Evolutionary conservation across 2,888 invertebrate species (phyloP).

Genomic region (Lumbricus terrestris): DNA sequence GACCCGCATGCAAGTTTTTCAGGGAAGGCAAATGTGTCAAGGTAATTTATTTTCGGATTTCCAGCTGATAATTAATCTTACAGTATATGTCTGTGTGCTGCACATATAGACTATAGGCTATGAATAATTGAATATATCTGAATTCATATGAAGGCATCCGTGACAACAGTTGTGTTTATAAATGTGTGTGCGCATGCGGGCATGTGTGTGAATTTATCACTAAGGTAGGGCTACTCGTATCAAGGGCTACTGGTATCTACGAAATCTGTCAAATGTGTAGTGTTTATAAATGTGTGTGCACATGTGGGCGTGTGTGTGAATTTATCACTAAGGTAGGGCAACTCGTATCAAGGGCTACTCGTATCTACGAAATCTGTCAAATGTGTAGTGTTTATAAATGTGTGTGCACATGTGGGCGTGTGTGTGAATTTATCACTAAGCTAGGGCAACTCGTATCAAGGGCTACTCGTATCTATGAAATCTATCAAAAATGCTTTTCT

Average conservation of each 20-base stretch:
- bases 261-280: too few relatives aligned
- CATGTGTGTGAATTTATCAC: background rate
- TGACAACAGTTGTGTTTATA: background rate
- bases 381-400: background rate
- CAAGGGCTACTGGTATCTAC: too few relatives aligned
- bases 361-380: too few relatives aligned
- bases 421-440: too few relatives aligned
- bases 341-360: too few relatives aligned
- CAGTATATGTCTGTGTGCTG: background rate
- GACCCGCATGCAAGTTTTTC: constrained; percentile 70
- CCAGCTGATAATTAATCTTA: background rate
- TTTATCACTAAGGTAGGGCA: too few relatives aligned
- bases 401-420: too few relatives aligned
- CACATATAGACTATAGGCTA: background rate
- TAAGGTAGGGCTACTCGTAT: too few relatives aligned
- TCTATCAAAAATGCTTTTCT: background rate
- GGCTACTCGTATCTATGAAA: background rate
- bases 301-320: too few relatives aligned
- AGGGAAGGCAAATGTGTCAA: constrained; percentile 80
- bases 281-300: background rate
- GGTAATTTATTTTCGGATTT: constrained; percentile 42
- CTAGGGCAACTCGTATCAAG: background rate
- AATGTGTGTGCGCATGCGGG: background rate
- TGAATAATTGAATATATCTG: background rate
- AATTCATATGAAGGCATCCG: background rate